These are phyloP conservation scores for Solenopsis fugax DNA, from an alignment of 1,140 invertebrate genomes.

Conservation along the genomic window DNA sequence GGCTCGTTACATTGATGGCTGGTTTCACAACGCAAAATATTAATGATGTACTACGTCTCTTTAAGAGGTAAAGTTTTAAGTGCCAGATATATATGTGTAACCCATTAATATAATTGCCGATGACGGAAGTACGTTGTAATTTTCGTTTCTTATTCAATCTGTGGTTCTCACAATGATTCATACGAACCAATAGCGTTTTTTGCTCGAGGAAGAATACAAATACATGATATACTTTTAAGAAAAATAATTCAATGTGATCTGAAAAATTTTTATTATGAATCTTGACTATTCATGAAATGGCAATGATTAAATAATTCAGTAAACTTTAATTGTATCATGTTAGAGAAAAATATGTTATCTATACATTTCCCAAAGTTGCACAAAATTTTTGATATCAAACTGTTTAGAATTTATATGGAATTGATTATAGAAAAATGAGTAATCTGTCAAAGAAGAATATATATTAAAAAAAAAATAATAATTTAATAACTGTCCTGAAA, in stretches of 20 bases:
- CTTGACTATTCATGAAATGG: not conserved
- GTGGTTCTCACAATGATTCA: conserved; percentile 11
- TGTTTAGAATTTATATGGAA: not conserved
- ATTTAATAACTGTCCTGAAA: too few species aligned
- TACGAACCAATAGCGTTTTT: not conserved
- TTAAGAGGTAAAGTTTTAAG: conserved; percentile 8
- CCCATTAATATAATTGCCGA: conserved; percentile 40
- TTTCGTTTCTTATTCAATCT: not conserved
- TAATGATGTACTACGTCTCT: not conserved
- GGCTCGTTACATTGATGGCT: not conserved
- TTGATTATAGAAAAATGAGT: not conserved
- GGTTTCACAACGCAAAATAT: conserved; percentile 11
- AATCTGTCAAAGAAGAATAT: too few species aligned
- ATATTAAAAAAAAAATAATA: too few species aligned
- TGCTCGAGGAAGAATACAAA: not conserved
- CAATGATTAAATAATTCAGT: not conserved
- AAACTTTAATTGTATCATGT: not conserved
- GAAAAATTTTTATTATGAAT: not conserved
- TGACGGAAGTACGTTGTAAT: not conserved
- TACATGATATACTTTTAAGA: not conserved
- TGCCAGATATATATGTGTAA: not conserved
- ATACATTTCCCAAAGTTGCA: not conserved
- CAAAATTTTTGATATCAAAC: not conserved
- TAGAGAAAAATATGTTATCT: not conserved
- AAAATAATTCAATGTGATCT: not conserved